Percentiles rank a stretch among this genome's conserved stretches.
Conservation (phyloP, 2,888 invertebrate species). For the Tachystola acroxantha region DNA sequence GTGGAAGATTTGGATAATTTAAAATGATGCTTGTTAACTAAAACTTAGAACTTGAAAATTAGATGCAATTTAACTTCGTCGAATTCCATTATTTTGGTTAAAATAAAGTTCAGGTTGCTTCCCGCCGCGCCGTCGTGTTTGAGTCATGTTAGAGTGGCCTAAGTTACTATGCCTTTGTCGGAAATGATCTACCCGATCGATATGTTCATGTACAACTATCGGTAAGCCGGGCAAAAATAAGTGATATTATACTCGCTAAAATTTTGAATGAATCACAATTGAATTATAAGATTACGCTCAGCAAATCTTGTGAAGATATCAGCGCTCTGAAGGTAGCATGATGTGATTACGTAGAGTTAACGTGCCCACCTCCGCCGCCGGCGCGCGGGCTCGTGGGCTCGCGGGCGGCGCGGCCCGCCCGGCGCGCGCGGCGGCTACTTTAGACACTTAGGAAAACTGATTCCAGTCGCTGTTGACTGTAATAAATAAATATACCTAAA, state of each 20-base stretch:
- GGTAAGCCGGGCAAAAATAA: constrained; percentile 2
- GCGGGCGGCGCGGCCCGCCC: constrained; percentile 19
- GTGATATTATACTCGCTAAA: constrained; percentile 14
- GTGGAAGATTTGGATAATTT: constrained; percentile 20
- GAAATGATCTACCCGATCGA: constrained; percentile 1
- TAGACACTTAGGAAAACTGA: constrained; percentile 48
- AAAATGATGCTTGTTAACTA: constrained; percentile 19
- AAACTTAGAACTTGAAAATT: constrained; percentile 1
- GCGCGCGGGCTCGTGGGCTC: constrained; percentile 13
- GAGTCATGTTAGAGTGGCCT: neutral
- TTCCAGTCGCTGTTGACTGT: constrained; percentile 57
- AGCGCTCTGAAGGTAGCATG: constrained; percentile 31
- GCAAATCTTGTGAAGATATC: constrained; percentile 2
- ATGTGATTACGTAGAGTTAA: constrained; percentile 40
- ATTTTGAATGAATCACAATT: constrained; percentile 8
- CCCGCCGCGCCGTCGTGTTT: neutral
- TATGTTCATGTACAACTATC: constrained; percentile 1
- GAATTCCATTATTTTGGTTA: constrained; percentile 1
- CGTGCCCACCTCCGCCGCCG: constrained; percentile 52
- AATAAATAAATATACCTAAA: constrained; percentile 49
- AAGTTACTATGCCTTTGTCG: neutral
- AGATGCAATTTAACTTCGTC: constrained; percentile 4
- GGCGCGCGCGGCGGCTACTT: constrained; percentile 37
- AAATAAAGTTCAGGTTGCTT: neutral
- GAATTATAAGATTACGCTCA: constrained; percentile 5